A percentile compares a stretch with the other conserved stretches of the same genome.
These are phyloP conservation scores for Brachionus paranguensis DNA, from an alignment of 1,140 invertebrate species.

Conservation along the genomic window DNA sequence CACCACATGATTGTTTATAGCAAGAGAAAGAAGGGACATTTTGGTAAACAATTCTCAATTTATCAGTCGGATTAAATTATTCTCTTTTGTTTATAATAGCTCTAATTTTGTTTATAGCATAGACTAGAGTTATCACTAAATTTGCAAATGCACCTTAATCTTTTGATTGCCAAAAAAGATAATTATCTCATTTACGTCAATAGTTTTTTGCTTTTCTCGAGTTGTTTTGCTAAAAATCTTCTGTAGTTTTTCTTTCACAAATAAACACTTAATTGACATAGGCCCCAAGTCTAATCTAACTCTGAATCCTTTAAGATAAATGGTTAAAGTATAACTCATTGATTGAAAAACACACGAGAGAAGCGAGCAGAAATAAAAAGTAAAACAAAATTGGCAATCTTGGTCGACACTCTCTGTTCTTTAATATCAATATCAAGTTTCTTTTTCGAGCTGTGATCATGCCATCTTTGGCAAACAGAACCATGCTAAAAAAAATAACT, in stretches of 20 bases:
- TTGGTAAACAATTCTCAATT: background rate
- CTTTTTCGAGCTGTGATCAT: background rate
- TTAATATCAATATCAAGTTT: background rate
- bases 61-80: background rate
- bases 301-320: background rate
- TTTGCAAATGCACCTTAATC: background rate
- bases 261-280: slow-evolving; percentile 26
- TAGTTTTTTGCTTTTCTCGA: background rate
- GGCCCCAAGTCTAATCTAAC: background rate
- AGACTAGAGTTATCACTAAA: background rate
- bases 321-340: background rate
- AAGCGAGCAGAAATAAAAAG: background rate
- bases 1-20: background rate
- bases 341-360: background rate
- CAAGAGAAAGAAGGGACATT: background rate
- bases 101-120: slow-evolving; percentile 1
- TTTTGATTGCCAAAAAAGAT: background rate
- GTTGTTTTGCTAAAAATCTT: slow-evolving; percentile 21
- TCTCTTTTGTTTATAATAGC: background rate
- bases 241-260: background rate
- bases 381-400: background rate
- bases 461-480: background rate
- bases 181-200: slow-evolving; percentile 17
- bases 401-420: background rate
- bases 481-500: background rate